Evolutionary conservation across 2,888 invertebrate species (phyloP).

Genomic region (Elegia similella): DNA sequence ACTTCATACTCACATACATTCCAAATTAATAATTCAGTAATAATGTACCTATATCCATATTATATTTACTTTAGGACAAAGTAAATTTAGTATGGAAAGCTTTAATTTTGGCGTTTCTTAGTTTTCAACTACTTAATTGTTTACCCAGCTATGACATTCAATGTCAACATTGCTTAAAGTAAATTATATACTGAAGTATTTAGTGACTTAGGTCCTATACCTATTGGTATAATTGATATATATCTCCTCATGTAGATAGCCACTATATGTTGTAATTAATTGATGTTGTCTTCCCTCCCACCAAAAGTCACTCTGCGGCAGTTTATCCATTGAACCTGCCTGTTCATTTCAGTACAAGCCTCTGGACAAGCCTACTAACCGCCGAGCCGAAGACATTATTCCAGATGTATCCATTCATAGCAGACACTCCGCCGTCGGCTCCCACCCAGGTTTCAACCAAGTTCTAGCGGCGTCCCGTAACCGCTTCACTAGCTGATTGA

Average conservation of each 20-base stretch:
- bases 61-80: too few species aligned
- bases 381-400: conserved; percentile 63
- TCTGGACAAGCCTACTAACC: conserved; percentile 77
- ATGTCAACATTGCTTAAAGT: too few species aligned
- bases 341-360: conserved; percentile 79
- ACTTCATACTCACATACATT: too few species aligned
- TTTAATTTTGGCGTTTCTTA: too few species aligned
- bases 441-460: conserved; percentile 65
- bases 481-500: conserved; percentile 49
- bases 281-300: conserved; percentile 21
- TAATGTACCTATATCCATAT: too few species aligned
- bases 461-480: conserved; percentile 55
- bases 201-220: not conserved
- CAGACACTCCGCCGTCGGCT: conserved; percentile 50
- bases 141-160: too few species aligned
- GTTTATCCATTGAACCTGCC: conserved; percentile 46
- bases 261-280: conserved; percentile 18
- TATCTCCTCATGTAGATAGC: not conserved
- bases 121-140: too few species aligned
- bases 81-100: too few species aligned
- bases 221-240: not conserved
- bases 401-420: conserved; percentile 49
- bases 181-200: too few species aligned
- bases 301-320: conserved; percentile 15
- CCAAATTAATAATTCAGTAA: too few species aligned